Evolutionary conservation across 2,797 vertebrate species (phyloP), one percentile per base, ranked within the genome.

Genomic region (Diceros bicornis): DNA sequence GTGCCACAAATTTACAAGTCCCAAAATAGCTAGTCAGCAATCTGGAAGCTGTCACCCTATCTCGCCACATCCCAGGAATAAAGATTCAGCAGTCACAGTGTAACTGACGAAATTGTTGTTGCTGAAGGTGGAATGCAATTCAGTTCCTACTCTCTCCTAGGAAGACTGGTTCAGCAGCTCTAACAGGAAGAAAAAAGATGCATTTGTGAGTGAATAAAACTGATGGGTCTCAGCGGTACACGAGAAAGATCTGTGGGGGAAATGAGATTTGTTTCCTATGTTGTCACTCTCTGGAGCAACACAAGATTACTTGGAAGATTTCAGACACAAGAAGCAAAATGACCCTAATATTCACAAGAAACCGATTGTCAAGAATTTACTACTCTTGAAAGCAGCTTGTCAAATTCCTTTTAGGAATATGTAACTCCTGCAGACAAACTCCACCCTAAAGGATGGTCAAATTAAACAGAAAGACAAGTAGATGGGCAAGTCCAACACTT

Each of bases 201-300:
- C 20, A 92, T 89, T 93, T 94, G 23, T 92, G 87, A 85, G 81
- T 90, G 90, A 98, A 93, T 87, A 83, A 94, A 97, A 94, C 64
- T 84, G 68, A 91, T 68, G 94, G 55, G 37, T 29, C 59, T 97
- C 74, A 89, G 83, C 69, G 59, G 69, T 71, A 79, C 20, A 32
- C n/a, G 72, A 87, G 95, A 89, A 89, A 92, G 16, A 87, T 68
- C 32, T 41, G 61, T 21, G 69, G 29, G 29, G 41, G n/a, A 82
- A 94, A 85, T 78, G 47, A 94, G 62, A 96, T 89, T 64, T 94
- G 20, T 82, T 90, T 97, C 57, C 75, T 93, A 9, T 87, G 27
- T 68, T 95, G 47, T 96, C 37, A 93, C 23, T 91, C 44, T 97
- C 66, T 74, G 61, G 44, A 91, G 13, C 41, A 93, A 94, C 75